Conservation (phyloP, 2,888 invertebrate genomes). For the Polyploca ridens region DNA sequence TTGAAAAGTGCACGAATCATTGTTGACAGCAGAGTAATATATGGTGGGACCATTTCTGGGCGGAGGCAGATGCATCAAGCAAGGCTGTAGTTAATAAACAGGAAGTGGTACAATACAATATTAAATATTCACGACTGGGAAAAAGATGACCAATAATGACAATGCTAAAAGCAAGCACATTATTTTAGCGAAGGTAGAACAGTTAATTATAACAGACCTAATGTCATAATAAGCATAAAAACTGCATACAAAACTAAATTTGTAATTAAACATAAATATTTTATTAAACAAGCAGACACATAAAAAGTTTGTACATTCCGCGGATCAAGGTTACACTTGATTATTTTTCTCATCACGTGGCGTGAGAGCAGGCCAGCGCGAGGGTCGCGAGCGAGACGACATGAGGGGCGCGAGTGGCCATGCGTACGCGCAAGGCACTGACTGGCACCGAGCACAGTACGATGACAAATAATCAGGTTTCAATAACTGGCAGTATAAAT, state of each 20-base stretch:
- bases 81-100: neutral
- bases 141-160: no score
- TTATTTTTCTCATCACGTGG: conserved; percentile 15
- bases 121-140: no score
- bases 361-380: conserved; percentile 29
- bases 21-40: neutral
- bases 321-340: conserved; percentile 13
- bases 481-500: conserved; percentile 33
- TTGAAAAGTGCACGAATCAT: conserved; percentile 1
- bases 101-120: neutral
- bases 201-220: neutral
- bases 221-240: neutral
- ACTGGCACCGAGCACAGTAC: conserved; percentile 49
- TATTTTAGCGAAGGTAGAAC: neutral
- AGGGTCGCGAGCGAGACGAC: conserved; percentile 15
- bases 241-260: neutral
- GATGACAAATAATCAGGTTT: conserved; percentile 38
- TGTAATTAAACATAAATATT: neutral
- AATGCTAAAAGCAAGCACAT: neutral
- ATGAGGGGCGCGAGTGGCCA: conserved; percentile 12
- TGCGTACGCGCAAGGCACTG: conserved; percentile 64
- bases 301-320: conserved; percentile 17
- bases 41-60: neutral
- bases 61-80: neutral
- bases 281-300: neutral